These are phyloP conservation scores for Leptodirus hochenwartii DNA, from an alignment of 2,888 invertebrate genomes.

Conservation along the genomic window DNA sequence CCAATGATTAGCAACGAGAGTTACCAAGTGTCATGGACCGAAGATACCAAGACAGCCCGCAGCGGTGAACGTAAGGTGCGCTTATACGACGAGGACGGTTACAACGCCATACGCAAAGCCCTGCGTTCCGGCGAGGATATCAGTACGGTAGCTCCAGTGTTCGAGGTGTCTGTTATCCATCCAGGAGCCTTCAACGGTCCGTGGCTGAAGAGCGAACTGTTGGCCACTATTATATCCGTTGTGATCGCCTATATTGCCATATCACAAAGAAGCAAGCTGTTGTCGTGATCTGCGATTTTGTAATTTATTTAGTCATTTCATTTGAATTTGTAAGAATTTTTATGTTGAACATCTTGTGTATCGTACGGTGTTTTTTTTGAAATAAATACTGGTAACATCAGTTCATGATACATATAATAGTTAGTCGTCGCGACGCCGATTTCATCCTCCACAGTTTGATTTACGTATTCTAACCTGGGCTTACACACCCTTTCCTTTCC, in stretches of 20 bases:
- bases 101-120: conserved; percentile 68
- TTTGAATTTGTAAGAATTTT: conserved; percentile 4
- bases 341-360: conserved; percentile 6
- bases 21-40: conserved; percentile 81
- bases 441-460: no score
- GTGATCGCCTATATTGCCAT: conserved; percentile 76
- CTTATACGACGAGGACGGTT: conserved; percentile 85
- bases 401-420: no score
- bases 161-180: conserved; percentile 52
- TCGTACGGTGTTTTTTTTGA: conserved; percentile 3
- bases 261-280: conserved; percentile 61
- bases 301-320: conserved; percentile 7
- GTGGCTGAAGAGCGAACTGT: conserved; percentile 80
- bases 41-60: conserved; percentile 65
- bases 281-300: conserved; percentile 39
- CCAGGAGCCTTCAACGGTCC: conserved; percentile 78
- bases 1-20: conserved; percentile 55
- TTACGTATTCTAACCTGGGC: no score
- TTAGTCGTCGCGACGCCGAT: no score
- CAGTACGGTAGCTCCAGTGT: conserved; percentile 45
- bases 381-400: conserved; percentile 7
- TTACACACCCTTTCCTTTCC: no score
- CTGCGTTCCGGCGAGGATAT: conserved; percentile 52
- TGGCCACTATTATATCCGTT: conserved; percentile 63
- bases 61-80: conserved; percentile 66